Evolutionary conservation across 2,113 vertebrate species (phyloP).

Genomic region (Pomatostomus ruficeps): DNA sequence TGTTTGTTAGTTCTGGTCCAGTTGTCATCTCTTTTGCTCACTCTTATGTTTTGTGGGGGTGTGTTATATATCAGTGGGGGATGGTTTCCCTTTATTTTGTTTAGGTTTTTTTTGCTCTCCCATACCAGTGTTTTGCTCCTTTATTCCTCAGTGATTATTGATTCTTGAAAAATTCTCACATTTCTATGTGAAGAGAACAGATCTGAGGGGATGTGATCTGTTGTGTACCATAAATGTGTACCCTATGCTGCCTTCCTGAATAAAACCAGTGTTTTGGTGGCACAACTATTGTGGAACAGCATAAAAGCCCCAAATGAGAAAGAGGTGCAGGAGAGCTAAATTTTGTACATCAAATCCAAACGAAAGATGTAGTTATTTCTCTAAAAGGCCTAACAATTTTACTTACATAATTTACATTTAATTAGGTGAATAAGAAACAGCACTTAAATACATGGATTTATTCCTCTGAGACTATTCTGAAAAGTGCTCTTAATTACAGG

Average conservation of each 20-base stretch:
- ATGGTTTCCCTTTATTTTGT: background rate
- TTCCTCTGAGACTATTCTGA: conserved; percentile 27
- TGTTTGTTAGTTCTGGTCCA: background rate
- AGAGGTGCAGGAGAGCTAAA: background rate
- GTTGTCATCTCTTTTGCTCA: background rate
- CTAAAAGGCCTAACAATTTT: background rate
- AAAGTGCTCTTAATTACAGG: conserved; percentile 72
- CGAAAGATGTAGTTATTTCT: background rate
- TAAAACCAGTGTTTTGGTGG: background rate
- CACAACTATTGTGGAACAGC: background rate
- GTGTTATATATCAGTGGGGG: background rate
- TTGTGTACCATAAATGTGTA: background rate
- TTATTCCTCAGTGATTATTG: background rate
- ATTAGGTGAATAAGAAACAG: background rate
- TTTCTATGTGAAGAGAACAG: background rate
- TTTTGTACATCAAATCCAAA: background rate
- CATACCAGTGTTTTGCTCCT: background rate
- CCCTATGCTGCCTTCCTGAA: background rate
- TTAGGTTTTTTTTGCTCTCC: background rate
- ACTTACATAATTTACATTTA: background rate
- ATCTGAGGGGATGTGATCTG: background rate
- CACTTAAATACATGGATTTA: background rate
- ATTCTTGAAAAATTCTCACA: background rate
- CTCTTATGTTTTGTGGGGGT: background rate
- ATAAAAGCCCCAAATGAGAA: background rate